Evolutionary conservation across 2,888 invertebrate species (phyloP).

Genomic region (Apodemia duryi): DNA sequence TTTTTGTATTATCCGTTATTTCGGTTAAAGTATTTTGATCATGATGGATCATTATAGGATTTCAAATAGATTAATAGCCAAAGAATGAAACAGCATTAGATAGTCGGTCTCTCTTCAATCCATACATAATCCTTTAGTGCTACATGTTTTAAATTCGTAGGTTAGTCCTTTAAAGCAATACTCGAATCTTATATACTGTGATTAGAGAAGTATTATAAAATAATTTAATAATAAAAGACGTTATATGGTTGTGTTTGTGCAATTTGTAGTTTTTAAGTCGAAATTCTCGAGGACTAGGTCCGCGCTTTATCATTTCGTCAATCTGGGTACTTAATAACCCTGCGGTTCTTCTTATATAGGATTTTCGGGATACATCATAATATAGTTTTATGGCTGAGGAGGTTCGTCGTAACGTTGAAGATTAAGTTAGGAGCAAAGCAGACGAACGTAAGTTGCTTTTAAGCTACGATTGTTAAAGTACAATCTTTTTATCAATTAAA

Average conservation of each 20-base stretch:
- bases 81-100: not conserved
- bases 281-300: constrained; percentile 48
- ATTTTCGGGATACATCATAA: not conserved
- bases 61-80: too few relatives aligned
- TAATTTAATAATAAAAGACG: constrained; percentile 57
- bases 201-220: constrained; percentile 59
- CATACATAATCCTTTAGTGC: not conserved
- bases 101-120: not conserved
- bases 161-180: constrained; percentile 61
- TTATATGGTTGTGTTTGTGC: constrained; percentile 75
- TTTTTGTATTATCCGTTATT: too few relatives aligned
- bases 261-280: constrained; percentile 68
- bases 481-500: too few relatives aligned
- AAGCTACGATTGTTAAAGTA: too few relatives aligned
- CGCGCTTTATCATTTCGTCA: constrained; percentile 24
- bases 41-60: too few relatives aligned
- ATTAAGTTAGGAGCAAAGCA: not conserved
- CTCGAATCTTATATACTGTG: constrained; percentile 55
- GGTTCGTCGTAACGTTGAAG: not conserved
- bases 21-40: too few relatives aligned
- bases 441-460: not conserved
- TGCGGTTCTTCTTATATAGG: not conserved
- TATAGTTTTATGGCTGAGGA: not conserved
- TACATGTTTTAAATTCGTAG: constrained; percentile 31
- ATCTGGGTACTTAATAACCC: constrained; percentile 27